Conservation (phyloP, 2,888 invertebrate genomes). For the Xestobium rufovillosum region DNA sequence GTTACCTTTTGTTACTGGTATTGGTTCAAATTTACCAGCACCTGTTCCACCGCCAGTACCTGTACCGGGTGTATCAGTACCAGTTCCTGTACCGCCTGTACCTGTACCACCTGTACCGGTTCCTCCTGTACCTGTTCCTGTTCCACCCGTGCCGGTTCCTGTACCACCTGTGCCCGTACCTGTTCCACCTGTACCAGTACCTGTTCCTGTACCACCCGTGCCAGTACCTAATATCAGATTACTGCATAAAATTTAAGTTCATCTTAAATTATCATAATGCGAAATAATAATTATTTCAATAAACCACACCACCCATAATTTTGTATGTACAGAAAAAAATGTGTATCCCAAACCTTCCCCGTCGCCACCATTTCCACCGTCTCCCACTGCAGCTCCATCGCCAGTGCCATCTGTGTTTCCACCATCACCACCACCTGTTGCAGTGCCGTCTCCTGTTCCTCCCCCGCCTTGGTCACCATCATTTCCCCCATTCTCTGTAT, state of each 20-base stretch:
- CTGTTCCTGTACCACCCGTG: constrained; percentile 13
- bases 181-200: constrained; percentile 9
- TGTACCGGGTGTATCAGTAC: constrained; percentile 9
- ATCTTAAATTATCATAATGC: no score
- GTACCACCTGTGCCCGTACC: constrained; percentile 6
- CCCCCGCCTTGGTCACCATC: constrained; percentile 15
- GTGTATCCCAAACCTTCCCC: no score
- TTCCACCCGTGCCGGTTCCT: constrained; percentile 5
- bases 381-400: constrained; percentile 7
- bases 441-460: constrained; percentile 16
- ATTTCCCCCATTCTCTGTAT: no score
- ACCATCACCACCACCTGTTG: constrained; percentile 12
- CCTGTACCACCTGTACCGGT: constrained; percentile 11
- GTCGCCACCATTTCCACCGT: no score
- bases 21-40: no score
- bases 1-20: no score
- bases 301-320: no score
- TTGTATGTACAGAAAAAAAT: no score
- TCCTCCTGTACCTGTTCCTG: constrained; percentile 5
- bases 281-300: no score
- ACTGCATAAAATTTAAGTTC: no score
- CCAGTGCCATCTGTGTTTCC: constrained; percentile 7
- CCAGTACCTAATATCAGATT: no score
- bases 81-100: constrained; percentile 16
- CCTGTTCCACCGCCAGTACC: constrained; percentile 16